Percentiles rank a stretch among this genome's conserved stretches.
phyloP scores from a whole-genome alignment of 2,888 invertebrate genomes.

The Cerceris ruficornis region DNA sequence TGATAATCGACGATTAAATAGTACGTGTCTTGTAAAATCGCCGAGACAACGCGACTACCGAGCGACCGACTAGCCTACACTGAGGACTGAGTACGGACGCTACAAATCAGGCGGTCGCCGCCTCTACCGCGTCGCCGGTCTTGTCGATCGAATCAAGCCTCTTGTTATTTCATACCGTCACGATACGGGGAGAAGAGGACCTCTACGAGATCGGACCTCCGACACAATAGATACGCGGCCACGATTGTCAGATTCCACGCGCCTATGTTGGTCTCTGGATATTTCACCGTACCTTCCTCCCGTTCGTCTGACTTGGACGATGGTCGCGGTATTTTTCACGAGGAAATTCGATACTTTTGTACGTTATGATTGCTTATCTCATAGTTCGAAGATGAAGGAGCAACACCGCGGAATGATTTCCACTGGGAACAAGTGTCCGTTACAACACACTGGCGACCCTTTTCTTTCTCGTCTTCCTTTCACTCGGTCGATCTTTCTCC shows the following conservation, averaged over 20 bases:
- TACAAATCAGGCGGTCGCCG: constrained; percentile 71
- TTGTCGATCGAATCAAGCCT: constrained; percentile 67
- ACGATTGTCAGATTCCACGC: neutral
- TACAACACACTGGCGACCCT: too few relatives aligned
- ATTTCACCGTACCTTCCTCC: too few relatives aligned
- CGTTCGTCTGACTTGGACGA: too few relatives aligned
- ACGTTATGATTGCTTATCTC: too few relatives aligned
- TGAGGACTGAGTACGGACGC: constrained; percentile 81
- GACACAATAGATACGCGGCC: constrained; percentile 14
- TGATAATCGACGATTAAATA: neutral
- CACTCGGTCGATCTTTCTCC: too few relatives aligned
- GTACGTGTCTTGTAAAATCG: constrained; percentile 3
- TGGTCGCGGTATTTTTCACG: too few relatives aligned
- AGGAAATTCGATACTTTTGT: too few relatives aligned
- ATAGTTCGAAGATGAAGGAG: too few relatives aligned
- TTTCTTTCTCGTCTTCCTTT: too few relatives aligned
- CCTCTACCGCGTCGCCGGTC: constrained; percentile 53
- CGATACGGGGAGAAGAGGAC: constrained; percentile 40
- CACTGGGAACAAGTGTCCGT: too few relatives aligned
- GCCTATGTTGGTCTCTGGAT: neutral
- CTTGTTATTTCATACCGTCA: constrained; percentile 76
- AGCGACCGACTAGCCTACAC: constrained; percentile 81
- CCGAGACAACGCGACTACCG: constrained; percentile 68
- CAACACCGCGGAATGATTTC: too few relatives aligned
- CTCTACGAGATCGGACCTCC: constrained; percentile 17